These are phyloP conservation scores for Cercopithecus petaurista DNA, from an alignment of 2,797 vertebrate genomes.

Conservation along the genomic window DNA sequence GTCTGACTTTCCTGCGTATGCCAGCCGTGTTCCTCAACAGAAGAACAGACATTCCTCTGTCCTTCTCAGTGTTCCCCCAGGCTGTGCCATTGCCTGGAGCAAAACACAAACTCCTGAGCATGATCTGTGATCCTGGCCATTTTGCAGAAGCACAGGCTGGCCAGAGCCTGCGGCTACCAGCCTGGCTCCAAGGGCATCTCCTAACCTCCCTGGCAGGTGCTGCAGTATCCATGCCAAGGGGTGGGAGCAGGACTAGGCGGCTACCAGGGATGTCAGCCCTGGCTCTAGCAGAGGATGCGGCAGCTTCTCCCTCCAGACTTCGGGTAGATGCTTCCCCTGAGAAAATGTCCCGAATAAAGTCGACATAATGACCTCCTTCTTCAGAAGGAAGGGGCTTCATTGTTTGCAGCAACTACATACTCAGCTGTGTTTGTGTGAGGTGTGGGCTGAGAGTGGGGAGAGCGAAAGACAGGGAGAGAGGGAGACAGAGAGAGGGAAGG, in stretches of 20 bases:
- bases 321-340: not conserved
- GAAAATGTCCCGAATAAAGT: no score
- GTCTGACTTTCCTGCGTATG: fast-evolving
- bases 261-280: not conserved
- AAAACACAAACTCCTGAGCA: not conserved
- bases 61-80: not conserved
- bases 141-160: not conserved
- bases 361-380: fast-evolving
- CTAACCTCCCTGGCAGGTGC: no score
- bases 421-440: not conserved
- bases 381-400: not conserved
- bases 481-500: not conserved
- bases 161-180: fast-evolving
- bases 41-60: not conserved
- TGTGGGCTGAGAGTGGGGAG: no score
- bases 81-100: not conserved
- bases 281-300: fast-evolving
- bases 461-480: no score
- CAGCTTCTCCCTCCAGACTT: fast-evolving
- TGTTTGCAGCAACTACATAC: not conserved
- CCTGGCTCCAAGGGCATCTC: no score
- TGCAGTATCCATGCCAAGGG: fast-evolving
- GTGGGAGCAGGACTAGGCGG: not conserved
- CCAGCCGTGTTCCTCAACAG: not conserved
- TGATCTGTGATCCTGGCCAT: not conserved